Base-by-base conservation (phyloP, 1,140 invertebrate genomes). In the Goniozus legneri region DNA sequence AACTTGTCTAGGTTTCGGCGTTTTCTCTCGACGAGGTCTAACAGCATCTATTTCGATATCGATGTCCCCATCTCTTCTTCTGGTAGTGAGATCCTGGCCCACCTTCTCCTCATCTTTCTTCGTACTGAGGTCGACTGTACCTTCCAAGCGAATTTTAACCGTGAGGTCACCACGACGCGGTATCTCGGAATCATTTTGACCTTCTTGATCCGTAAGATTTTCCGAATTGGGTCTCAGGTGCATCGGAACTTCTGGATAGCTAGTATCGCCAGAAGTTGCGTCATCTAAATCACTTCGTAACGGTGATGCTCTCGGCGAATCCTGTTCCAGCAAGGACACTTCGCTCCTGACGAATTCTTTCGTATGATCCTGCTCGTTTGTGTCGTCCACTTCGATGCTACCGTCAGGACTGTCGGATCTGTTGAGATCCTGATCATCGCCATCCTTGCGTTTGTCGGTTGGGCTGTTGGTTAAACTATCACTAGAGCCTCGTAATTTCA, bases 341-440 rank as follows among this genome's bases (percentile, higher is more conserved):
- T 76, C 72, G 51, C 72, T 75, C 8, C 60, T 57, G 0, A 42
- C 38, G 18, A 60, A 53, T 44, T 68, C 65, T 30, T 57, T 62
- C 40, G 62, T 62, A 19, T 44, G 41, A 31, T 67, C 60, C 8
- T 66, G 60, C 22, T 74, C 68, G 50, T 65, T 64, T 34, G 57
- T 62, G 30, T 69, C 68, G 43, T 74, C 73, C 0, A 74, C 73
- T n/a, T 75, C 73, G 20, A 76, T 73, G 22, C 72, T 75, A 1
- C 67, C 71, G 19, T 74, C 71, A 0, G 69, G 71, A 56, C 71
- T 76, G 3, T 72, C 71, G n/a, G 47, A 13, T 50, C 52, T 37
- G 8, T 22, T 43, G 3, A 58, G 44, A 19, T 67, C 64, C 15
- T 19, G 56, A 37, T 54, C 52, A 40, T 56, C 57, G 47, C 10